These are phyloP conservation scores for Schizaphis graminum DNA, from an alignment of 2,888 invertebrate genomes.

Conservation along the genomic window DNA sequence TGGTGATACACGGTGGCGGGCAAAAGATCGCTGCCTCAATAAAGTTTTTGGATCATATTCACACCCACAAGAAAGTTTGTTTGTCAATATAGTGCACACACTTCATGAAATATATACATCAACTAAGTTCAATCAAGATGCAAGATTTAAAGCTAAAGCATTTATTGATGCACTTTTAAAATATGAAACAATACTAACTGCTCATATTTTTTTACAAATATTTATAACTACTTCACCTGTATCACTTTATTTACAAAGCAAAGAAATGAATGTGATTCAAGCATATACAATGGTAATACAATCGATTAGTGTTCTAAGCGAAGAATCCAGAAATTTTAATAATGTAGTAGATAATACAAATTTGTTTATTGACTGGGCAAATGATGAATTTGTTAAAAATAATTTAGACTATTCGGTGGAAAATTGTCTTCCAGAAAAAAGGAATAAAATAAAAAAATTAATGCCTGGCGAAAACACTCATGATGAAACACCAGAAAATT, in stretches of 20 bases:
- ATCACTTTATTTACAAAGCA: background rate
- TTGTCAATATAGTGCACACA: background rate
- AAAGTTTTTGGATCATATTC: constrained; percentile 21
- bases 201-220: constrained; percentile 28
- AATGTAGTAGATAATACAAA: background rate
- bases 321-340: background rate
- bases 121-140: background rate
- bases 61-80: background rate
- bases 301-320: background rate
- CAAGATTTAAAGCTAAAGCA: constrained; percentile 14
- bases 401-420: background rate
- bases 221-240: constrained; percentile 17
- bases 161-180: too few species aligned
- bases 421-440: background rate
- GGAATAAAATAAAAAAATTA: background rate
- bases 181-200: background rate
- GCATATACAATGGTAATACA: background rate
- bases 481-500: background rate
- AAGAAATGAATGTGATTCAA: background rate
- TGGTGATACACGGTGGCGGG: background rate
- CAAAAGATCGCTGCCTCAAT: background rate
- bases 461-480: background rate
- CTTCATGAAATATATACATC: background rate
- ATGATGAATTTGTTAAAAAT: background rate
- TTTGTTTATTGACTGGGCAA: background rate